phyloP scores from a whole-genome alignment of 2,888 invertebrate genomes.

The Lasius platythorax region DNA sequence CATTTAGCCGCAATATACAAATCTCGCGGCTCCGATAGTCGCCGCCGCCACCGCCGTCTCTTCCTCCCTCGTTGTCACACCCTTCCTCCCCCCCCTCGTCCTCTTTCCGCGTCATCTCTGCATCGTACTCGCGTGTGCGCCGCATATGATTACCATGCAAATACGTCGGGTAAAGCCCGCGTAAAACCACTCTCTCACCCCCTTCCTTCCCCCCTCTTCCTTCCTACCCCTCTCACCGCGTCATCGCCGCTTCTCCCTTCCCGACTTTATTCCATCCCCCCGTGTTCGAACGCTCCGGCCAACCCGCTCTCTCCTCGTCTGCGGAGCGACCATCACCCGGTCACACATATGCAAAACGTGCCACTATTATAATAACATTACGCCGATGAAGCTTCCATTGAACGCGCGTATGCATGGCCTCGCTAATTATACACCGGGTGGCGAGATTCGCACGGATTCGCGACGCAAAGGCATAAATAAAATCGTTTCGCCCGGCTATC shows the following conservation, averaged over 20 bases:
- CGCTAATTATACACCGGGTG: constrained; percentile 82
- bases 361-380: constrained; percentile 85
- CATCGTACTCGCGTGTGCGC: constrained; percentile 69
- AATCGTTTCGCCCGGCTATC: constrained; percentile 25
- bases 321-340: constrained; percentile 64
- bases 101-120: constrained; percentile 62
- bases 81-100: constrained; percentile 31
- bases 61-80: neutral
- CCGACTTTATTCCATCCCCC: constrained; percentile 23
- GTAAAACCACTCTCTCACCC: constrained; percentile 63
- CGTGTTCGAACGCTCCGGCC: constrained; percentile 4
- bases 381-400: constrained; percentile 84
- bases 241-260: constrained; percentile 35
- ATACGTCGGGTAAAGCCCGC: constrained; percentile 78
- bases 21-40: constrained; percentile 77
- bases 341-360: constrained; percentile 83
- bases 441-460: constrained; percentile 64
- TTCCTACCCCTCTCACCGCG: neutral
- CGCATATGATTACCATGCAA: constrained; percentile 84
- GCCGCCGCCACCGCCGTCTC: constrained; percentile 59
- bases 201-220: constrained; percentile 4
- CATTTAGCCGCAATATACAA: constrained; percentile 80
- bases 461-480: constrained; percentile 44
- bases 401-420: constrained; percentile 82
- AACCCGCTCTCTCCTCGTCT: constrained; percentile 16